A percentile compares a stretch with the other conserved stretches of the same genome.
Conservation (phyloP, 2,888 invertebrate species). For the Agrotis clavis region DNA sequence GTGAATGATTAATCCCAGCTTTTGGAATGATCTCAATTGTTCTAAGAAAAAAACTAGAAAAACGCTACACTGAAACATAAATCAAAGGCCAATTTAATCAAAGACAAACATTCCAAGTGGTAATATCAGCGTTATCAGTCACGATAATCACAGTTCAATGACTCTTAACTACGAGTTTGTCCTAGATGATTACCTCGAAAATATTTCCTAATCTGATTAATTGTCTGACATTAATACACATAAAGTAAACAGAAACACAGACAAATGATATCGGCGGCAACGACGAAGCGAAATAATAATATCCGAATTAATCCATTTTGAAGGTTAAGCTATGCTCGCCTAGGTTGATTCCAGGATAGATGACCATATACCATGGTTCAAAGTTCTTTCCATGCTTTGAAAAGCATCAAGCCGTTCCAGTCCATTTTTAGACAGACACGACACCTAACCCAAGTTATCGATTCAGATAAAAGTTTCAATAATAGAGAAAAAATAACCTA, state of each 20-base stretch:
- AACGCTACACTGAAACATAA: not conserved
- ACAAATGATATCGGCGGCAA: not conserved
- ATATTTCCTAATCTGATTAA: conserved; percentile 47
- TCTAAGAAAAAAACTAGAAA: not conserved
- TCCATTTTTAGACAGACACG: no score
- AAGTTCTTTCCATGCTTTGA: no score
- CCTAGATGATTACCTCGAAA: conserved; percentile 38
- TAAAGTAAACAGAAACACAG: conserved; percentile 26
- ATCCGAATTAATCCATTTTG: no score
- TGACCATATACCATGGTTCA: no score
- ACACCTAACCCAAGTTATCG: not conserved
- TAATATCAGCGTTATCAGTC: conserved; percentile 48
- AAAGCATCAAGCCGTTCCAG: no score
- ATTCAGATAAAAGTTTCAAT: not conserved
- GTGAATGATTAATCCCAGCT: not conserved
- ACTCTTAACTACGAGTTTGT: conserved; percentile 41
- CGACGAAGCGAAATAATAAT: no score
- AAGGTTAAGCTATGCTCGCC: no score
- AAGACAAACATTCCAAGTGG: conserved; percentile 13
- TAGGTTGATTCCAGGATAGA: no score
- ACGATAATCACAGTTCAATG: conserved; percentile 60
- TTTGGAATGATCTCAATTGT: not conserved
- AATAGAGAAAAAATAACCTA: not conserved
- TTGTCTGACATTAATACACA: conserved; percentile 23
- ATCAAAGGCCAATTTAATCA: conserved; percentile 36